Base-by-base conservation (phyloP, 2,888 invertebrate genomes). In the Pollenia angustigena region DNA sequence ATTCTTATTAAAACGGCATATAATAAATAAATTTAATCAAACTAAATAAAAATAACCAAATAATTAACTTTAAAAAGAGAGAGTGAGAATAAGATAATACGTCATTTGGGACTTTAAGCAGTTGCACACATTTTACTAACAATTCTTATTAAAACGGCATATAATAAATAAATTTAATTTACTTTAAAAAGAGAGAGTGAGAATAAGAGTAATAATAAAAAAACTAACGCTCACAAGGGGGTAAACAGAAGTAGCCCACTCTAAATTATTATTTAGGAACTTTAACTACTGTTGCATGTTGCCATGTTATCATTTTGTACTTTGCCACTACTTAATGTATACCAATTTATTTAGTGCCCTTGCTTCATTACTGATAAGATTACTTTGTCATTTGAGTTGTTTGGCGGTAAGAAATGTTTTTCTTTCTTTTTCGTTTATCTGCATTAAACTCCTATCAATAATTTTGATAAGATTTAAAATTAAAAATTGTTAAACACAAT, bases 401-500 rank as follows among this genome's bases (percentile, higher is more conserved):
- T 64, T 4, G 42, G 11, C 64, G 18, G 44, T 46, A 18, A 7
- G 18, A 44, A 46, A 12, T 52, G 44, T 48, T 66, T 46, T 44
- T 56, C 60, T n/a, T 18, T 18, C 4, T 46, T 44, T 68, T 14
- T 54, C 46, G 50, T 56, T 56, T 32, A 32, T 32, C 32, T 32
- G 6, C 6, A 3, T 18, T 60, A 16, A 11, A 2, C 4, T 18
- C 6, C 12, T 52, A 85, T 80, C 62, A 40, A 58, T 71, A 58
- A 76, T 44, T 23, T 44, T 76, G 83, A 86, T 86, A 86, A 79
- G 48, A 42, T 60, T 48, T 46, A 11, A 58, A 16, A 42, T 12
- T 44, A 64, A 48, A 11, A n/a, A 52, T 42, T 48, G 14, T 11
- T 14, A n/a, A 60, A 69, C 40, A 52, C 42, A 32, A n/a, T 62